Percentiles rank a stretch among this genome's conserved stretches.
Conservation (phyloP, 1,140 invertebrate species). For the Cyphomyrmex costatus region DNA sequence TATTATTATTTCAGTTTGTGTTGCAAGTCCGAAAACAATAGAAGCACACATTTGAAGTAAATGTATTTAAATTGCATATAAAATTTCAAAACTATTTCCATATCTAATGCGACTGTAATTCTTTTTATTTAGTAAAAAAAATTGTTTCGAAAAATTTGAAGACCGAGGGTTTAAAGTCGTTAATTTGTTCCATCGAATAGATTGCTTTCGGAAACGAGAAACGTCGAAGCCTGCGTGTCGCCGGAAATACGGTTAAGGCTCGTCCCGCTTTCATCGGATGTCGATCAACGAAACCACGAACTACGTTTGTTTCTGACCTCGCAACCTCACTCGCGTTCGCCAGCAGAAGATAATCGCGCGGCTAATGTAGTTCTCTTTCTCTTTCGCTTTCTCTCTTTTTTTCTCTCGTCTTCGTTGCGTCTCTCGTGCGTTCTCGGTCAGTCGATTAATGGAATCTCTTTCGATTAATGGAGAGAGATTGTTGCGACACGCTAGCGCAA, state of each 20-base stretch:
- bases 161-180: not conserved
- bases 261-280: slow-evolving; percentile 17
- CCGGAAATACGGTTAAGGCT: slow-evolving; percentile 31
- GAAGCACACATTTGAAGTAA: too few relatives aligned
- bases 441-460: slow-evolving; percentile 40
- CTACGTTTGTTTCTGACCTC: slow-evolving; percentile 63
- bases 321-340: slow-evolving; percentile 66
- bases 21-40: too few relatives aligned
- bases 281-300: slow-evolving; percentile 41
- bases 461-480: slow-evolving; percentile 67
- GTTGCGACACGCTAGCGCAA: slow-evolving; percentile 76
- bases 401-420: slow-evolving; percentile 4
- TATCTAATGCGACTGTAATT: too few relatives aligned
- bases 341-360: slow-evolving; percentile 66
- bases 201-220: not conserved
- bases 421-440: slow-evolving; percentile 42
- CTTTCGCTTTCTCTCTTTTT: slow-evolving; percentile 22
- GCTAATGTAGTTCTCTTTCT: slow-evolving; percentile 37
- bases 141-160: not conserved
- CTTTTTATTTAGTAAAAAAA: not conserved
- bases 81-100: too few relatives aligned
- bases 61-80: too few relatives aligned
- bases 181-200: slow-evolving; percentile 1
- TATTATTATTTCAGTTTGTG: too few relatives aligned
- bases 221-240: not conserved